A percentile compares a stretch with the other conserved stretches of the same genome.
Conservation (phyloP, 2,888 invertebrate species). For the Ochropacha duplaris region DNA sequence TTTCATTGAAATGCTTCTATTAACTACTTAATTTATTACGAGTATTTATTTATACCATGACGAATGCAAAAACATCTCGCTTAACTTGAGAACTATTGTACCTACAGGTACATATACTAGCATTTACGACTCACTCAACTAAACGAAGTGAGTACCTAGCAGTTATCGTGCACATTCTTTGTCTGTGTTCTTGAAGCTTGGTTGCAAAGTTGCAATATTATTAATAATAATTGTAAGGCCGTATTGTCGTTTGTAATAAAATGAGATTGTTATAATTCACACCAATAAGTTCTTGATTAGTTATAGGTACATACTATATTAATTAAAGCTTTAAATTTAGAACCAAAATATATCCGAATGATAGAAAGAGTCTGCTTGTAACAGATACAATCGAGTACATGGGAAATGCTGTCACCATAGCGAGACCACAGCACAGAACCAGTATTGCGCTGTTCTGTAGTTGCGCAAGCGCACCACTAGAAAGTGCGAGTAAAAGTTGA, state of each 20-base stretch:
- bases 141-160: constrained; percentile 15
- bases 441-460: constrained; percentile 61
- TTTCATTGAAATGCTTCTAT: constrained; percentile 77
- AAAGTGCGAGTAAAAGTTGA: constrained; percentile 83
- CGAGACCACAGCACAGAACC: constrained; percentile 64
- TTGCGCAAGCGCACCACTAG: constrained; percentile 79
- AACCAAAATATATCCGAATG: neutral
- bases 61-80: constrained; percentile 36
- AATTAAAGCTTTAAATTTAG: no score
- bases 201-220: constrained; percentile 29
- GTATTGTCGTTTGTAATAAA: constrained; percentile 31
- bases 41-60: constrained; percentile 44
- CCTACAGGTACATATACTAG: neutral
- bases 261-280: constrained; percentile 26
- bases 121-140: constrained; percentile 8
- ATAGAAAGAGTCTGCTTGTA: neutral
- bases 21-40: constrained; percentile 33
- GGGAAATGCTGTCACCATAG: constrained; percentile 61
- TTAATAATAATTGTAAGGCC: constrained; percentile 48
- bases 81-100: constrained; percentile 9
- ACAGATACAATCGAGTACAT: constrained; percentile 12
- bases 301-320: no score
- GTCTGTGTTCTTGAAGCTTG: constrained; percentile 22
- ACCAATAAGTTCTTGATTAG: constrained; percentile 35
- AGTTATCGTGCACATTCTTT: constrained; percentile 21